Evolutionary conservation across 30 jellyfish, hydroid and myxozoan genomes (phyloP), one percentile per base, ranked within the genome.

Genomic region (Calvadosia cruxmelitensis): DNA sequence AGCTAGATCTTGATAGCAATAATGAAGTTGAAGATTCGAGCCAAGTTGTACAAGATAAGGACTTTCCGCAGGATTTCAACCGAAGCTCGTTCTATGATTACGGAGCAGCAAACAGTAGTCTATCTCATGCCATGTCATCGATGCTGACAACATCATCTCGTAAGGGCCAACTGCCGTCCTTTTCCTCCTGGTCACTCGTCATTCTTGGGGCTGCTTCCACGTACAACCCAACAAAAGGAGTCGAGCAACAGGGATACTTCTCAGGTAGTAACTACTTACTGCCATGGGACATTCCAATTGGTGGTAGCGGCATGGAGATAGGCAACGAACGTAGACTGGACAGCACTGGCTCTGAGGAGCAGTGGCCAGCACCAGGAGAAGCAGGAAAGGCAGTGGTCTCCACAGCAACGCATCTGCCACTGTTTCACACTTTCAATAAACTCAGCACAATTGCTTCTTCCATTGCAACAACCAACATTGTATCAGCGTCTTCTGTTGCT

Each of bases 291-390:
- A 66, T 89, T 20, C 94, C 94, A 29, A 71, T 89, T 29, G 32
- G 32, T 26, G 20, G 15, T 5, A 20, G 20, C 57, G 15, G 10
- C 20, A 42, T 10, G 10, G 20, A 42, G 10, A 42, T 5, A 10
- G 20, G 20, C 20, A 20, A 20, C 57, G 57, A 5, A 10, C 57
- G 15, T 42, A 42, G 57, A 5, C 15, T 42, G 10, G 79, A 69
- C 49, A 34, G 50, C 13, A 3, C 79, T 63, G 31, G 23, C 33
- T 67, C 72, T 61, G 93, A 79, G 33, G 94, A 89, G 71, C 98
- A 81, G 34, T 89, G 98, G 98, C 98, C 98, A 13, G 93, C 95
- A 35, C 98, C 98, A 25, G 98, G 95, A 31, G 95, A 89, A 72
- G 90, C 75, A 1, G 71, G 78, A 50, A 75, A 77, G 64, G 31